Conservation (phyloP, 2,113 vertebrate species). For the Gorilla gorilla region DNA sequence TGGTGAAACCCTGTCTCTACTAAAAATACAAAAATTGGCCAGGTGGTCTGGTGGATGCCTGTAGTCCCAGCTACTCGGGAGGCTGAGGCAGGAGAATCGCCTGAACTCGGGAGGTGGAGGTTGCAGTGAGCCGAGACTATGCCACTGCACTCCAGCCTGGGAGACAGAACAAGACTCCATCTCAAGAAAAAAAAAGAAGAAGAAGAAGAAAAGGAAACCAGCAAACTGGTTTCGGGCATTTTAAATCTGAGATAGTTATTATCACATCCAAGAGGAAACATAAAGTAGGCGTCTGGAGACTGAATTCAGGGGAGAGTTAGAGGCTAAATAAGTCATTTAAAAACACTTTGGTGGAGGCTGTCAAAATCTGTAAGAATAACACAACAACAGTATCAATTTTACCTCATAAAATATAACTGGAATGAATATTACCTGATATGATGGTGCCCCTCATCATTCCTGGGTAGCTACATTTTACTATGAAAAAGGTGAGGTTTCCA, state of each 20-base stretch:
- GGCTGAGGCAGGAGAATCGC: too few relatives aligned
- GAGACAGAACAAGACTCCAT: too few relatives aligned
- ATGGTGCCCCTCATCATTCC: slow-evolving; percentile 44
- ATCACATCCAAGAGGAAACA: neutral
- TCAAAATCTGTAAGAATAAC: neutral
- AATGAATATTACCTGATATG: slow-evolving; percentile 46
- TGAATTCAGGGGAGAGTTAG: neutral
- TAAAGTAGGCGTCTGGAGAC: neutral
- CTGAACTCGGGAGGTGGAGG: too few relatives aligned
- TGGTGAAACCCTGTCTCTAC: too few relatives aligned
- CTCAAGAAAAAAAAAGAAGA: too few relatives aligned
- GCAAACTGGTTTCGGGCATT: neutral
- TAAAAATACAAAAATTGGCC: too few relatives aligned
- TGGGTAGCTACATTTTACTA: slow-evolving; percentile 69
- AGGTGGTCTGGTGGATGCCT: too few relatives aligned
- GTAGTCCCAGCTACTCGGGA: too few relatives aligned
- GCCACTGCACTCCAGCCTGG: too few relatives aligned
- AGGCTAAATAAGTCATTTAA: neutral
- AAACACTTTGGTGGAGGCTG: neutral
- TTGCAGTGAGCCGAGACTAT: too few relatives aligned
- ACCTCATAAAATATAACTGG: neutral
- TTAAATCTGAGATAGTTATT: neutral
- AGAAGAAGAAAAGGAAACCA: neutral
- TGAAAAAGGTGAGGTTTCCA: neutral
- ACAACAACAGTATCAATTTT: neutral